Percentiles rank a stretch among this genome's conserved stretches.
Conservation (phyloP, 2,888 invertebrate species). For the Ectropis crepuscularia region DNA sequence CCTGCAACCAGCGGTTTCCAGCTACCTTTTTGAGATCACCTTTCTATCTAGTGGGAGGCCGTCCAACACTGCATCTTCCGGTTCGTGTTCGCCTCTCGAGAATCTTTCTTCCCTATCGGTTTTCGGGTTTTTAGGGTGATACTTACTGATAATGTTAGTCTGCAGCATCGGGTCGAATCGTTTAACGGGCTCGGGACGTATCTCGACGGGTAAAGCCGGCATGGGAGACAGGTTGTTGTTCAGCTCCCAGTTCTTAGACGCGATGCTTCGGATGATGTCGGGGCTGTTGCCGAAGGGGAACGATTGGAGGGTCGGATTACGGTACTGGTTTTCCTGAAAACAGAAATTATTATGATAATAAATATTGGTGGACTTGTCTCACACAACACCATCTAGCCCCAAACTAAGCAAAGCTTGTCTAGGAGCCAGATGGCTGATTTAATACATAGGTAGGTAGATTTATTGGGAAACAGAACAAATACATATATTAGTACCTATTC, state of each 20-base stretch:
- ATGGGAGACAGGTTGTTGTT: slow-evolving; percentile 72
- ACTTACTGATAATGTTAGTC: slow-evolving; percentile 72
- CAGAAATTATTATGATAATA: not conserved
- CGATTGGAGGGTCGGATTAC: slow-evolving; percentile 64
- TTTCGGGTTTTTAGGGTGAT: too few species aligned
- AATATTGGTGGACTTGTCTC: not conserved
- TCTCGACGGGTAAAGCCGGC: slow-evolving; percentile 65
- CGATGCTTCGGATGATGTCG: slow-evolving; percentile 71
- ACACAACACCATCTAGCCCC: not conserved
- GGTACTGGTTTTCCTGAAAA: slow-evolving; percentile 74
- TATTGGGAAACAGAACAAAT: too few species aligned
- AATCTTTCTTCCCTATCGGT: too few species aligned
- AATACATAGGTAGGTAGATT: too few species aligned
- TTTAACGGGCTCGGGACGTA: slow-evolving; percentile 73
- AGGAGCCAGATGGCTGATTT: too few species aligned
- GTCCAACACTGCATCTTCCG: too few species aligned
- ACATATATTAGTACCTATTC: too few species aligned
- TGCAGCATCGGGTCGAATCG: slow-evolving; percentile 78
- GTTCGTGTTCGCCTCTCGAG: too few species aligned
- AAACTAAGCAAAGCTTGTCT: not conserved
- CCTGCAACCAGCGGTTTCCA: too few species aligned
- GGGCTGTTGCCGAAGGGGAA: slow-evolving; percentile 74
- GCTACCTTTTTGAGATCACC: too few species aligned
- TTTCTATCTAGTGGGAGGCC: too few species aligned
- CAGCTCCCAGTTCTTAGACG: slow-evolving; percentile 75